phyloP scores from a whole-genome alignment of 2,113 vertebrate genomes.

The Ifrita kowaldi region DNA sequence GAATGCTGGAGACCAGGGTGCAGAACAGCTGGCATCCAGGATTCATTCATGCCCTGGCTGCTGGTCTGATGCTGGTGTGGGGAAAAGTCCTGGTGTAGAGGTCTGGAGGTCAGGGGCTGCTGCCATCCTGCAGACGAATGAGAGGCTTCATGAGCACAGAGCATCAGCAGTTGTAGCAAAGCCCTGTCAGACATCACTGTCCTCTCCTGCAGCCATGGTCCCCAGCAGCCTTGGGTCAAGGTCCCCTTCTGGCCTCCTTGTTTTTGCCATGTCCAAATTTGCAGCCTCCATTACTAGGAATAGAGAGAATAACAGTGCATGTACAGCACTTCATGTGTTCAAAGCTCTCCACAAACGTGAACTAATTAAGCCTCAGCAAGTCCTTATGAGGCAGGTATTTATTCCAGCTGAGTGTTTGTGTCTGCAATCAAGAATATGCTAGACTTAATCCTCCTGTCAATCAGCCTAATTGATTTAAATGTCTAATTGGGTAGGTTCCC shows the following conservation, averaged over 20 bases:
- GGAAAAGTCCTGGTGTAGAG: not conserved
- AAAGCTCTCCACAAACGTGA: not conserved
- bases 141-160: not conserved
- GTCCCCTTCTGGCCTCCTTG: not conserved
- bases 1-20: not conserved
- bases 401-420: conserved; percentile 28
- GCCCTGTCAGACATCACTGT: not conserved
- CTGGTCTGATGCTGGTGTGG: not conserved
- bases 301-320: not conserved
- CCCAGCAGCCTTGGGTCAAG: not conserved
- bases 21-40: not conserved
- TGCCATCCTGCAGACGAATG: not conserved
- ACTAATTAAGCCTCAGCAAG: not conserved
- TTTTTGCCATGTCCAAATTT: not conserved
- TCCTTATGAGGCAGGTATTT: not conserved
- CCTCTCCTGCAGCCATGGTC: not conserved
- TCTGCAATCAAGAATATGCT: not conserved
- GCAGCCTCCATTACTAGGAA: not conserved
- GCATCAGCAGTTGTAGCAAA: not conserved
- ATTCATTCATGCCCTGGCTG: not conserved
- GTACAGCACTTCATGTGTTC: not conserved
- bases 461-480: conserved; percentile 12
- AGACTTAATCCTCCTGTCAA: not conserved
- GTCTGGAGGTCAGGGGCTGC: not conserved
- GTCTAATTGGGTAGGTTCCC: not conserved